Evolutionary conservation across 1,140 invertebrate species (phyloP).

Genomic region (Drosophila sp.): DNA sequence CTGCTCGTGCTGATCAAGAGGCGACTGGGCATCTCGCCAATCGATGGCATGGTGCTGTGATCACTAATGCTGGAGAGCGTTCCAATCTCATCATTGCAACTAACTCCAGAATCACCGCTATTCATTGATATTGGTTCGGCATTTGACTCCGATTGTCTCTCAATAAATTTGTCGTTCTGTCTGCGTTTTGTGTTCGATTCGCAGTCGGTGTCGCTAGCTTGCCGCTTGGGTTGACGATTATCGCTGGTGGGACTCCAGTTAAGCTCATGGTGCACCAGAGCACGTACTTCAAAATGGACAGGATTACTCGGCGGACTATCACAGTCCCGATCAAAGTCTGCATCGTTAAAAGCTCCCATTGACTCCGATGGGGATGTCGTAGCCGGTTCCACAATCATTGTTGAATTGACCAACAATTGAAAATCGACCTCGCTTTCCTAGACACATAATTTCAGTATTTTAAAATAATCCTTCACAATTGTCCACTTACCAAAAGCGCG

Average conservation of each 20-base stretch:
- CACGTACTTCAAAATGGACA: slow-evolving; percentile 39
- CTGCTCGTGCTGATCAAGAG: slow-evolving; percentile 70
- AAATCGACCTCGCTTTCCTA: slow-evolving; percentile 61
- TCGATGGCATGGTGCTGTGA: slow-evolving; percentile 32
- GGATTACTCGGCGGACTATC: slow-evolving; percentile 41
- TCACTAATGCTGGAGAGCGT: slow-evolving; percentile 48
- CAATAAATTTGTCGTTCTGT: neutral
- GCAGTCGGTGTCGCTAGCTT: neutral
- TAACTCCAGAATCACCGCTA: slow-evolving; percentile 57
- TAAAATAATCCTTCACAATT: too few species aligned
- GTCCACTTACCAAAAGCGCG: slow-evolving; percentile 35
- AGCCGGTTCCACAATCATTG: slow-evolving; percentile 51
- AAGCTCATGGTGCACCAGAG: slow-evolving; percentile 59
- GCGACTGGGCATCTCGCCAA: slow-evolving; percentile 67
- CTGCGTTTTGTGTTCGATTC: slow-evolving; percentile 25
- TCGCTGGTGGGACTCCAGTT: slow-evolving; percentile 56
- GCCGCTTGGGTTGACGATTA: slow-evolving; percentile 21
- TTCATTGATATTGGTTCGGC: slow-evolving; percentile 38
- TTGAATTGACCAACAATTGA: slow-evolving; percentile 45
- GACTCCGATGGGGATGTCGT: neutral
- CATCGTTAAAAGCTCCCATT: neutral
- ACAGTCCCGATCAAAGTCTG: slow-evolving; percentile 11
- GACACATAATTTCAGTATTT: too few species aligned
- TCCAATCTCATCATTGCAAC: slow-evolving; percentile 29
- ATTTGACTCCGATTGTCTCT: slow-evolving; percentile 17